A percentile compares a stretch with the other conserved stretches of the same genome.
These are phyloP conservation scores for Steatocranus sp. DNA, from an alignment of 2,797 vertebrate species.

Conservation along the genomic window DNA sequence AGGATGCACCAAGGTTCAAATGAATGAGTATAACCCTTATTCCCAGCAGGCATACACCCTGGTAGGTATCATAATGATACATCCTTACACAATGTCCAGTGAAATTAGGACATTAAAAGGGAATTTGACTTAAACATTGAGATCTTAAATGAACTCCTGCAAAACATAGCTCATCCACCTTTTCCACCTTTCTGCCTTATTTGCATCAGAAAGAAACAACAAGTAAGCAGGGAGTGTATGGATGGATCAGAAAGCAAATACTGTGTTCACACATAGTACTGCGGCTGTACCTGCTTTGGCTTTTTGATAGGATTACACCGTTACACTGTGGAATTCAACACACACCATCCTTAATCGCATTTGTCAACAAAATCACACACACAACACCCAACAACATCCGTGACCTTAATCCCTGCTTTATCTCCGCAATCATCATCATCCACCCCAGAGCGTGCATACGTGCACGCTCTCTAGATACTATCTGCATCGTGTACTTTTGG, in stretches of 20 bases:
- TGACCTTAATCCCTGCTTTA: slow-evolving; percentile 66
- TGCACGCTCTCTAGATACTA: slow-evolving; percentile 1
- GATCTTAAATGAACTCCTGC: background rate
- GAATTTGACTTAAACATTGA: background rate
- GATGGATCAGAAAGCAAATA: slow-evolving; percentile 19
- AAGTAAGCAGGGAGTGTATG: background rate
- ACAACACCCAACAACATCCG: slow-evolving; percentile 50
- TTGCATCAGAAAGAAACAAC: background rate
- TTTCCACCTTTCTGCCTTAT: background rate
- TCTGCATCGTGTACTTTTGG: slow-evolving; percentile 19
- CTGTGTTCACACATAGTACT: slow-evolving; percentile 2
- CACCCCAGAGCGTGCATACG: background rate
- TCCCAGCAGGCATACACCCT: background rate
- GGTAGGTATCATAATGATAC: background rate
- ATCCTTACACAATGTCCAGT: background rate
- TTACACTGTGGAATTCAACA: slow-evolving; percentile 34
- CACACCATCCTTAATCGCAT: slow-evolving; percentile 58
- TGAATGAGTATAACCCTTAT: background rate
- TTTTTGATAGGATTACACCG: slow-evolving; percentile 52
- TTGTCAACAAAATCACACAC: slow-evolving; percentile 57
- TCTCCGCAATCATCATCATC: slow-evolving; percentile 27
- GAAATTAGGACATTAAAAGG: background rate
- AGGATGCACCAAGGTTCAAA: background rate
- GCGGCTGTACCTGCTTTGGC: slow-evolving; percentile 33
- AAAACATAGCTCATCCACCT: background rate